Base-by-base conservation (phyloP, 2,888 invertebrate genomes). In the Cheilosia scutellata region DNA sequence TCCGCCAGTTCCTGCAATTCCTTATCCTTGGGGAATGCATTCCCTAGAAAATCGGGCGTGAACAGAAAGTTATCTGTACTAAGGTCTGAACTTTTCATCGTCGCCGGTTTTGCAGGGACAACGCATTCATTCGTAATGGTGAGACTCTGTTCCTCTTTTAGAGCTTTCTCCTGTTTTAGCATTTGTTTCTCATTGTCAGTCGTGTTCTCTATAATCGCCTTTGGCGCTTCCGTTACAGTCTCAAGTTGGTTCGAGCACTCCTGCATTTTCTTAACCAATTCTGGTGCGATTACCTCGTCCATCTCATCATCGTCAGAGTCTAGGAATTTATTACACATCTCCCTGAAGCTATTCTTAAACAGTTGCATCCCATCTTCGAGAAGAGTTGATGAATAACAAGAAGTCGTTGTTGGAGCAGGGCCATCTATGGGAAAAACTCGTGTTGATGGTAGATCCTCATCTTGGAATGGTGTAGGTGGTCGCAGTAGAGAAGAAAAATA, bases 281-380 rank as follows among this genome's bases (percentile, higher is more conserved):
- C 76, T 5, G 80, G 86, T 0, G 82, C 86, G 5, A 86, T 37
- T 0, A 72, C 11, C 2, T 86, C 86, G 13, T 82, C 82, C 86
- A 86, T 86, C 42, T 86, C 86, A 44, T 86, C 86, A 37, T 86
- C 86, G 16, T 86, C 86, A 2, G 86, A 86, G 57, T 86, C 86
- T 1, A 86, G 42, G 1, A 82, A 72, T 58, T 82, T 86, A 51
- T 86, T 77, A 40, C 75, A 84, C 25, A 66, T 71, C 20, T 47
- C 42, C 33, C 65, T 75, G 5, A 84, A 84, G 7, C 84, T 84
- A 13, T 33, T 60, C 13, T 84, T 75, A 5, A 65, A 71, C 0
- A 75, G 9, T 47, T 75, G 80, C 42, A 62, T 55, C 0, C 16
- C 37, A 7, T 31, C 31, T 9, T 84, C 71, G 7, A 71, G 27